These are phyloP conservation scores for Empis stercorea DNA, from an alignment of 2,888 invertebrate species.

Conservation along the genomic window DNA sequence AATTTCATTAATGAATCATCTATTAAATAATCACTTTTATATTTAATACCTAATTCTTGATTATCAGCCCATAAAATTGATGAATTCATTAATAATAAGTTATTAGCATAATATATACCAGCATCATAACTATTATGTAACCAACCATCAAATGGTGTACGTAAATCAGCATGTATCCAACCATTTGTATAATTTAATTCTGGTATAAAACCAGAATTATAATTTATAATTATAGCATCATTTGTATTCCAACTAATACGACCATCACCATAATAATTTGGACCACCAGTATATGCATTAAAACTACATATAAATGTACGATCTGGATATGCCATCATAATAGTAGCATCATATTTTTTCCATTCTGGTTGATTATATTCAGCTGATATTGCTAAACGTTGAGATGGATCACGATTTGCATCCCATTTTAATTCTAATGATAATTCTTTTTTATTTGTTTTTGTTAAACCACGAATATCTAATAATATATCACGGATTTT, in stretches of 20 bases:
- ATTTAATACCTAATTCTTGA: constrained; percentile 42
- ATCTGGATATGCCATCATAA: constrained; percentile 62
- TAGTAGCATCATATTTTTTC: constrained; percentile 49
- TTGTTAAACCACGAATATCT: constrained; percentile 47
- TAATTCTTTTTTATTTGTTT: constrained; percentile 48
- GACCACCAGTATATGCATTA: constrained; percentile 37
- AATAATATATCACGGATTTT: constrained; percentile 63
- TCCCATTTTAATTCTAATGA: constrained; percentile 72
- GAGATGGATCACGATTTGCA: constrained; percentile 68
- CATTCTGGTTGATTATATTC: constrained; percentile 47
- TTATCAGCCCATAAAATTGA: constrained; percentile 47
- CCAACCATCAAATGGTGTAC: constrained; percentile 47
- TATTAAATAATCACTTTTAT: constrained; percentile 39
- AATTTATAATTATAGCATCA: constrained; percentile 40
- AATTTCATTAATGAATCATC: constrained; percentile 34
- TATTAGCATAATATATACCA: constrained; percentile 38
- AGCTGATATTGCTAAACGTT: constrained; percentile 39
- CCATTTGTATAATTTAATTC: constrained; percentile 35
- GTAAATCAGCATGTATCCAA: constrained; percentile 37
- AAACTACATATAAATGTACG: constrained; percentile 56
- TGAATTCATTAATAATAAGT: constrained; percentile 40
- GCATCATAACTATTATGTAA: constrained; percentile 39
- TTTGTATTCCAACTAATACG: constrained; percentile 58
- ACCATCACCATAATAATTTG: constrained; percentile 35
- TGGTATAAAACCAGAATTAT: constrained; percentile 26